Conservation (phyloP, 2,113 vertebrate species). For the Piaya cayana region DNA sequence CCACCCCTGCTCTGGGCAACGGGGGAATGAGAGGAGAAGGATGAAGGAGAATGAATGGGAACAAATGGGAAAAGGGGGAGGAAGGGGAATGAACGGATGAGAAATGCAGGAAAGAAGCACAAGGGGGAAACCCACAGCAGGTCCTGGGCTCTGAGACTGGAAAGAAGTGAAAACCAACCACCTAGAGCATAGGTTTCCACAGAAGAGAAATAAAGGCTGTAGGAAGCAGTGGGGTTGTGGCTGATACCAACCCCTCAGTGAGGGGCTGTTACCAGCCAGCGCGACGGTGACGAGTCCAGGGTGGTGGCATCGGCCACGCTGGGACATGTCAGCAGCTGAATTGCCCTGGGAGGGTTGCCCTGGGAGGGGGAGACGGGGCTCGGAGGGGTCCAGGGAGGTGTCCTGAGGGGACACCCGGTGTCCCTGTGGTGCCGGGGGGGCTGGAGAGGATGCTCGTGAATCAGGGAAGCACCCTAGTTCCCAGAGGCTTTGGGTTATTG, state of each 20-base stretch:
- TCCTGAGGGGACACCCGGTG: neutral
- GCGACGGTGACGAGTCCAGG: neutral
- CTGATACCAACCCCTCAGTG: neutral
- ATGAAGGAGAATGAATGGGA: too few relatives aligned
- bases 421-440: neutral
- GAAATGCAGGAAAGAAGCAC: neutral
- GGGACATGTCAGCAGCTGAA: neutral
- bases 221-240: rapidly evolving
- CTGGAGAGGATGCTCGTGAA: neutral
- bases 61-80: neutral
- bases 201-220: rapidly evolving
- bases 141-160: rapidly evolving
- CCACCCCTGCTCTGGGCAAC: too few relatives aligned
- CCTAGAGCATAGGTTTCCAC: rapidly evolving
- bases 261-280: neutral
- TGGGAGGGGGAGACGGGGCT: neutral
- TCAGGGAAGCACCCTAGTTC: neutral
- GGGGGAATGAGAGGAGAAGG: too few relatives aligned
- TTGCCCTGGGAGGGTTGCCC: too few relatives aligned
- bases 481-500: rapidly evolving
- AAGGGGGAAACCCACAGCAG: neutral
- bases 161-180: neutral
- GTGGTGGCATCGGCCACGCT: neutral
- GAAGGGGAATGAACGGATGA: neutral
- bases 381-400: rapidly evolving